Evolutionary conservation across 2,113 vertebrate genomes (phyloP), one percentile per base, ranked within the genome.

Genomic region (Siniperca chuatsi): DNA sequence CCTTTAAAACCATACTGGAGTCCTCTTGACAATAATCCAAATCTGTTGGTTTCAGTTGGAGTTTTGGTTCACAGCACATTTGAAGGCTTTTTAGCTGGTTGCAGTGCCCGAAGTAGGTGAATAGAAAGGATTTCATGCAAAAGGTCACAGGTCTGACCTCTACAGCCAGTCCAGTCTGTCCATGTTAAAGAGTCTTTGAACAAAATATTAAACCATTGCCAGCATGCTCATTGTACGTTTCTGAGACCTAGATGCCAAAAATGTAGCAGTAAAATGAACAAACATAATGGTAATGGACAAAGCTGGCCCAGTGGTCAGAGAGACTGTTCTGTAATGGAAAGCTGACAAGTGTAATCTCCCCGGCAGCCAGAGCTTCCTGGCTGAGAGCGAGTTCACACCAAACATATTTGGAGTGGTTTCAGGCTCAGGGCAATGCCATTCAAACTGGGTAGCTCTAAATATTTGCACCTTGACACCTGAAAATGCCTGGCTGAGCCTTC

Each of bases 21-120:
- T 60, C 65, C 29, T 29, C 66, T 40, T 16, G 33, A 44, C 50
- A 8, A 29, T 70, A 81, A 77, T 86, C 91, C 73, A n/a, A 3
- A 68, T 48, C 37, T 35, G 70, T 13, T 23, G 61, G 21, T 85
- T 75, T 82, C 37, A 57, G 70, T 25, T 25, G 44, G 11, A 58
- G 15, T 55, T 58, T 66, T 35, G n/a, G 23, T 66, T 71, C 42
- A 16, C 40, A 23, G n/a, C n/a, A 37, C 58, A 35, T 69, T 81
- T 58, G 15, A 68, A 61, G 54, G 79, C 8, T 40, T 8, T 60
- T 57, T 21, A 78, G 40, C 50, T 11, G 16, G 0, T 37, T 13
- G 58, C 23, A 16, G 15, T 2, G 21, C 61, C 25, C 48, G 25
- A 42, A 54, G 23, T 8, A 1, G 20, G 50, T 57, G 60, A 29